Evolutionary conservation across 2,113 vertebrate species (phyloP).

Genomic region (Misgurnus mizolepis): DNA sequence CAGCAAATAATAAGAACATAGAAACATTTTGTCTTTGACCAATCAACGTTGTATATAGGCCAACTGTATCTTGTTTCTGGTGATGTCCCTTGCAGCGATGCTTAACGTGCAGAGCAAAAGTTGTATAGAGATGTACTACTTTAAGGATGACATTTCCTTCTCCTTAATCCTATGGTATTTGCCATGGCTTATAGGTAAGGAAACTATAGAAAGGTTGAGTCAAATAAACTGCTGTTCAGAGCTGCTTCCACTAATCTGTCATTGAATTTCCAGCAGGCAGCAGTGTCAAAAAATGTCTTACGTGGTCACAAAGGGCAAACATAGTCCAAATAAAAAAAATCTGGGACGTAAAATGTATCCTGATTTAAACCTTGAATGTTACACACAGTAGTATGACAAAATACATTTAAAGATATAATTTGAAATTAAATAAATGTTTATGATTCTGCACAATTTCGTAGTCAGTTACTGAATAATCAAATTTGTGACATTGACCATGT

Average conservation of each 20-base stretch:
- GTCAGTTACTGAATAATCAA: too few relatives aligned
- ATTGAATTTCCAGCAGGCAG: conserved; percentile 72
- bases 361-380: background rate
- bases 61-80: background rate
- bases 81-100: background rate
- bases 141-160: conserved; percentile 58
- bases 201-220: conserved; percentile 60
- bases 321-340: background rate
- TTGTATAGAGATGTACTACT: conserved; percentile 25
- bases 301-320: background rate
- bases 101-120: background rate
- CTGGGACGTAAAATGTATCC: background rate
- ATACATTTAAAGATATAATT: background rate
- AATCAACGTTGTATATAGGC: background rate
- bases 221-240: conserved; percentile 68
- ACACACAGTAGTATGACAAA: background rate
- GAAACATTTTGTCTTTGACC: background rate
- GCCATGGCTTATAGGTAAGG: conserved; percentile 49
- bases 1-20: background rate
- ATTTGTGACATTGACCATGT: too few relatives aligned
- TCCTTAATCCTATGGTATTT: conserved; percentile 63
- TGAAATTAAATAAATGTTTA: background rate
- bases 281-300: conserved; percentile 53
- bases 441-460: too few relatives aligned
- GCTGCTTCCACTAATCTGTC: conserved; percentile 70